phyloP scores from a whole-genome alignment of 2,113 vertebrate species.

The Furnarius figulus region DNA sequence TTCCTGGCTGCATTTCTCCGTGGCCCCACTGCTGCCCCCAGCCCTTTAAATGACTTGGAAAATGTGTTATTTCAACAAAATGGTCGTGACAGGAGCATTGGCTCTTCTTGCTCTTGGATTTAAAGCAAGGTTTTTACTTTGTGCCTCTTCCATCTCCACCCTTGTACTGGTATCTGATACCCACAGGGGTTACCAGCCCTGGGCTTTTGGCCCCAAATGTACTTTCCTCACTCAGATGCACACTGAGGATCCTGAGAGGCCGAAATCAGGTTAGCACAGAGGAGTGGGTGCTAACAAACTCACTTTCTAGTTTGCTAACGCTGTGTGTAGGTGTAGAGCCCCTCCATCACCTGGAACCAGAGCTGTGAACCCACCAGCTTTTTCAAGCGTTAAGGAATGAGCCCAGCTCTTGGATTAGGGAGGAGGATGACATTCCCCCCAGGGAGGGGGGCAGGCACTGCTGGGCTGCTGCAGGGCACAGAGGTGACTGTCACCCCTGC shows the following conservation, averaged over 20 bases:
- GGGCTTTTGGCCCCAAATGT: background rate
- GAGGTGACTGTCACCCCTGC: background rate
- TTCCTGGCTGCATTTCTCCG: background rate
- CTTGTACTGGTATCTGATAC: background rate
- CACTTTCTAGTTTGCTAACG: background rate
- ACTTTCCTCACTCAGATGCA: background rate
- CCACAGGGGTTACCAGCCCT: background rate
- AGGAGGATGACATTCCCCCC: background rate
- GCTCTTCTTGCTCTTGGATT: background rate
- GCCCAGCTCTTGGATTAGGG: background rate
- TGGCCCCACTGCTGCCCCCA: background rate
- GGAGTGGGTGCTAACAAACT: background rate
- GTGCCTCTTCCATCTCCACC: background rate
- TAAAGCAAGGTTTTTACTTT: background rate
- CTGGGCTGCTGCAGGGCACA: background rate
- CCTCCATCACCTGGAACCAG: fast-evolving
- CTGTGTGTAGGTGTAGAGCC: background rate
- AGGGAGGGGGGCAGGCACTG: background rate
- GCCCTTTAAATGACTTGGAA: fast-evolving
- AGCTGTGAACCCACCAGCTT: background rate
- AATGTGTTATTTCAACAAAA: background rate
- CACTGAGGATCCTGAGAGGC: background rate
- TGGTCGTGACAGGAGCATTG: background rate
- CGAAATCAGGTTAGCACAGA: background rate
- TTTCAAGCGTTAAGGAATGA: background rate